phyloP scores from a whole-genome alignment of 2,888 invertebrate genomes.

The Dryomyza anilis region DNA sequence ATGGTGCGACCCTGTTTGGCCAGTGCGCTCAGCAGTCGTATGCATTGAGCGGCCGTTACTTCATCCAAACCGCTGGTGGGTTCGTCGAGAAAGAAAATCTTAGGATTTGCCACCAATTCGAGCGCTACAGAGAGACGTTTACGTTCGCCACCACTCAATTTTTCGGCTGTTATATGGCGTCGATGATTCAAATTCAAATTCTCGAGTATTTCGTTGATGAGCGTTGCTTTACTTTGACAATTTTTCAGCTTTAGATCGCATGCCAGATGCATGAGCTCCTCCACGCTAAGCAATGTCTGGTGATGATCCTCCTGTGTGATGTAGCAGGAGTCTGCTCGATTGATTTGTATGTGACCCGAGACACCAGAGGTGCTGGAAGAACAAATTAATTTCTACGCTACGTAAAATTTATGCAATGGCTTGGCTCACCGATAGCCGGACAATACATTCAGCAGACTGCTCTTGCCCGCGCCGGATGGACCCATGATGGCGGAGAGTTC shows the following conservation, averaged over 20 bases:
- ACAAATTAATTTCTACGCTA: background rate
- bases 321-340: conserved; percentile 78
- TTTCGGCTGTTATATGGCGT: conserved; percentile 59
- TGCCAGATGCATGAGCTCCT: conserved; percentile 79
- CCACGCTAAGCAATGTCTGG: conserved; percentile 74
- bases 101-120: conserved; percentile 83
- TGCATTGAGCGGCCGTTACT: conserved; percentile 69
- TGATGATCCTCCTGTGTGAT: conserved; percentile 80
- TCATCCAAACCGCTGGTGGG: conserved; percentile 77
- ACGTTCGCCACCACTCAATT: conserved; percentile 79
- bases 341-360: conserved; percentile 71
- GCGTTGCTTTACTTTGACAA: conserved; percentile 43
- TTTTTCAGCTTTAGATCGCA: conserved; percentile 73
- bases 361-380: conserved; percentile 68
- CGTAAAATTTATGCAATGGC: background rate
- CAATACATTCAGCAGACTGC: conserved; percentile 76
- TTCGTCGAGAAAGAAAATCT: conserved; percentile 82
- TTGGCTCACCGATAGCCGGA: conserved; percentile 73
- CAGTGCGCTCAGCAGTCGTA: conserved; percentile 65
- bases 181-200: conserved; percentile 58
- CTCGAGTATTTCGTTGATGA: conserved; percentile 55
- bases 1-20: conserved; percentile 71
- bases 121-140: conserved; percentile 81
- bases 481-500: conserved; percentile 73
- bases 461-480: conserved; percentile 76